These are phyloP conservation scores for Pseudopleuronectes americanus DNA, from an alignment of 2,797 vertebrate genomes.

Conservation along the genomic window DNA sequence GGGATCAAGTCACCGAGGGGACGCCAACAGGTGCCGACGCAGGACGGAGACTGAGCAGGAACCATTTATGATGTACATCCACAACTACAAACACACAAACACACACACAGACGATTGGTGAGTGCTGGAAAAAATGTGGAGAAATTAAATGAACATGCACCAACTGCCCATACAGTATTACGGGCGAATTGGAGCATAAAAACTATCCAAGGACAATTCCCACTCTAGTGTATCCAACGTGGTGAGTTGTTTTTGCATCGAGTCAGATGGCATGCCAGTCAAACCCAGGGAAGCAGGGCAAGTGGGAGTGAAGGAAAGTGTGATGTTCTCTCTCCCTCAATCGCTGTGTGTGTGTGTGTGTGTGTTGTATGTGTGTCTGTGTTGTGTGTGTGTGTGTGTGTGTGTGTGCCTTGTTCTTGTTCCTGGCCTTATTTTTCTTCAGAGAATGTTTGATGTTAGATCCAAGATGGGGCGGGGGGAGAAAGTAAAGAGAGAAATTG, in stretches of 20 bases:
- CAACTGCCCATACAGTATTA: constrained; percentile 16
- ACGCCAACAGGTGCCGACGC: constrained; percentile 50
- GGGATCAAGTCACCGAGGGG: constrained; percentile 53
- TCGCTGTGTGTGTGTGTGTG: constrained; percentile 26
- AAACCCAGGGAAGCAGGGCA: constrained; percentile 57
- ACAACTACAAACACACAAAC: constrained; percentile 3
- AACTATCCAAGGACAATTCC: constrained; percentile 43
- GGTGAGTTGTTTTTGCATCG: constrained; percentile 52
- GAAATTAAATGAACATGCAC: constrained; percentile 13
- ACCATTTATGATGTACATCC: constrained; percentile 6
- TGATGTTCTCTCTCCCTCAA: constrained; percentile 35
- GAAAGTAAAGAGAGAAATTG: constrained; percentile 45
- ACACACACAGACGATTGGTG: not conserved
- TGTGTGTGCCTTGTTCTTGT: constrained; percentile 58
- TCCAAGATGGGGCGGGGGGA: constrained; percentile 64
- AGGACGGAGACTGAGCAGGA: constrained; percentile 8
- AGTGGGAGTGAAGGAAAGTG: constrained; percentile 61
- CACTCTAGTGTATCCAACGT: constrained; percentile 39
- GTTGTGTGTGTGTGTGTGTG: constrained; percentile 34
- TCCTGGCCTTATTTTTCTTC: constrained; percentile 66
- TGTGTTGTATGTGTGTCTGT: constrained; percentile 35
- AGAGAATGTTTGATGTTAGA: constrained; percentile 75
- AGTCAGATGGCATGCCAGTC: constrained; percentile 66
- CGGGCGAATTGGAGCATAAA: constrained; percentile 36
- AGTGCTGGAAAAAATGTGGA: constrained; percentile 1